Evolutionary conservation across 2,113 vertebrate genomes (phyloP).

Genomic region (Amphiprion ocellaris): DNA sequence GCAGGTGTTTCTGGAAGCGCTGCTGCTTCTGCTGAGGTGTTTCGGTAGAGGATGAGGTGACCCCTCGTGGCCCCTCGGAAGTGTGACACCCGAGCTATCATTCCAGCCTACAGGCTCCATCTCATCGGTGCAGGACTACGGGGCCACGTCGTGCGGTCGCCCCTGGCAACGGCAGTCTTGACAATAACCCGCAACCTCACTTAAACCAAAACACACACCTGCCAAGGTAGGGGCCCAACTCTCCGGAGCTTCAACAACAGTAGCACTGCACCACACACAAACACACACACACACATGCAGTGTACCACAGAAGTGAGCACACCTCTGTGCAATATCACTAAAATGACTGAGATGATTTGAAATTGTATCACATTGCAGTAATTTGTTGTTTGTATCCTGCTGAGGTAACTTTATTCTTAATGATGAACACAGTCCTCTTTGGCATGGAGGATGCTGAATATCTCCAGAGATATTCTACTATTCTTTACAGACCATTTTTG

Average conservation of each 20-base stretch:
- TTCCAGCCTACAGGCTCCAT: slow-evolving; percentile 73
- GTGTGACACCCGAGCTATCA: slow-evolving; percentile 70
- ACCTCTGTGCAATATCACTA: too few species aligned
- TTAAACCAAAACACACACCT: slow-evolving; percentile 68
- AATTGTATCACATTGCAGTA: too few species aligned
- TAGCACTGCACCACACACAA: background rate
- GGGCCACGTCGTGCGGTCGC: slow-evolving; percentile 51
- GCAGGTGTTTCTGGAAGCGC: slow-evolving; percentile 26
- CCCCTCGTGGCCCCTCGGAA: slow-evolving; percentile 25
- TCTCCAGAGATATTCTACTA: too few species aligned
- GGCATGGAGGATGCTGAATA: too few species aligned
- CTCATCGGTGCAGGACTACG: slow-evolving; percentile 65
- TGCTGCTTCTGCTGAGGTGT: slow-evolving; percentile 15
- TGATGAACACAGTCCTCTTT: too few species aligned
- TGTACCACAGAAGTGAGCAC: background rate
- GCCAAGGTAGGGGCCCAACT: slow-evolving; percentile 69
- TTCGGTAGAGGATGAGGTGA: background rate
- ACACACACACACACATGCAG: background rate
- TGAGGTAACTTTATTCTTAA: too few species aligned
- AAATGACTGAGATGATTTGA: too few species aligned
- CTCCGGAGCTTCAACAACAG: slow-evolving; percentile 10
- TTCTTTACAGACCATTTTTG: too few species aligned
- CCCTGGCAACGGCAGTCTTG: slow-evolving; percentile 39
- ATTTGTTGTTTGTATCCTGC: too few species aligned
- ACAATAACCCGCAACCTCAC: slow-evolving; percentile 58